Evolutionary conservation across 2,113 vertebrate genomes (phyloP).

Genomic region (Prunella himalayana): DNA sequence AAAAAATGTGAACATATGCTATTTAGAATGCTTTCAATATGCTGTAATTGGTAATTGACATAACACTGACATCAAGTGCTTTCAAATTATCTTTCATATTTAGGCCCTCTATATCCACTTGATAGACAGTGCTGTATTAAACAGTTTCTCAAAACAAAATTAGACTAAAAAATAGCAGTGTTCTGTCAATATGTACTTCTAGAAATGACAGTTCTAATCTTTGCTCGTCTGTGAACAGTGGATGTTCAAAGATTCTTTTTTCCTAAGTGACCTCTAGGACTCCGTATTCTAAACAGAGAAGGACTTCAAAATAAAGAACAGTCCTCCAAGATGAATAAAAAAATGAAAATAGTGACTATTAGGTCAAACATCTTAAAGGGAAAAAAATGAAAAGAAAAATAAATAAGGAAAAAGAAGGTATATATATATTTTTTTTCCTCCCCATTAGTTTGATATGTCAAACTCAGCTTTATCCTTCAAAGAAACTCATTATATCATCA

Average conservation of each 20-base stretch:
- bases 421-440: neutral
- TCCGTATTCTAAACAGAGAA: neutral
- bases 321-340: neutral
- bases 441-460: neutral
- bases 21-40: conserved; percentile 49
- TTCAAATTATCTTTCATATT: conserved; percentile 59
- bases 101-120: conserved; percentile 15
- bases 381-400: neutral
- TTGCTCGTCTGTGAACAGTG: conserved; percentile 26
- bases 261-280: conserved; percentile 29
- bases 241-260: conserved; percentile 48
- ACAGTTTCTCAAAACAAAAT: conserved; percentile 62
- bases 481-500: neutral
- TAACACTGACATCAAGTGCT: conserved; percentile 38
- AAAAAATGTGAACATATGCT: neutral
- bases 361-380: neutral
- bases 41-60: conserved; percentile 40
- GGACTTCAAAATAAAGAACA: neutral
- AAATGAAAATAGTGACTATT: neutral
- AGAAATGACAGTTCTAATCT: conserved; percentile 61
- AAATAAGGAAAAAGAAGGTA: fast-evolving
- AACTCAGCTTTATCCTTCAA: neutral
- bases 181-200: conserved; percentile 47
- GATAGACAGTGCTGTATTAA: conserved; percentile 56
- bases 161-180: conserved; percentile 37